Conservation (phyloP, 2,113 vertebrate species). For the Gymnarchus niloticus region DNA sequence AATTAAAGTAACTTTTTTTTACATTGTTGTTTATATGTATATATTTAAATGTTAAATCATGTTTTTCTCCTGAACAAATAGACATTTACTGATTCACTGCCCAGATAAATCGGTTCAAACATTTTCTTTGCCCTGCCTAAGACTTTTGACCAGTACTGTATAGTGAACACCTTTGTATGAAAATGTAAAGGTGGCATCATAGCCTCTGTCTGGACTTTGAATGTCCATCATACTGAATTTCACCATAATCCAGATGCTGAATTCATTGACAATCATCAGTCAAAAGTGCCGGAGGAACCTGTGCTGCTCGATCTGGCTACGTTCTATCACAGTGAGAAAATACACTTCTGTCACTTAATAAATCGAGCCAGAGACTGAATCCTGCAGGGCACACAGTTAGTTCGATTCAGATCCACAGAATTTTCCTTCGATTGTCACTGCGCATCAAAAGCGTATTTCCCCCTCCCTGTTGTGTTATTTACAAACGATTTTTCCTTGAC, state of each 20-base stretch:
- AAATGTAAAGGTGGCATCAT: neutral
- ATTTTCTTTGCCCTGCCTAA: too few relatives aligned
- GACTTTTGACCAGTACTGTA: too few relatives aligned
- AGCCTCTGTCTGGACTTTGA: neutral
- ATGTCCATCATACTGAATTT: neutral
- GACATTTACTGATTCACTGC: too few relatives aligned
- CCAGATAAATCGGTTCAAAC: too few relatives aligned
- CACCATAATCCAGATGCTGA: neutral
- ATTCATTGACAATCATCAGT: neutral
- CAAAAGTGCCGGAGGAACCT: neutral
- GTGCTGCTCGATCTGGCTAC: neutral
- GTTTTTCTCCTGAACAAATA: too few relatives aligned
- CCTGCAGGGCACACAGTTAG: neutral
- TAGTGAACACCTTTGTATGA: neutral
- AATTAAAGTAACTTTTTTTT: too few relatives aligned
- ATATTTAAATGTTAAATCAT: too few relatives aligned
- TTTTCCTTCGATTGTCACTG: neutral
- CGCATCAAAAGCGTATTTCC: neutral
- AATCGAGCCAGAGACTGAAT: too few relatives aligned
- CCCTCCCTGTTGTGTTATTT: too few relatives aligned
- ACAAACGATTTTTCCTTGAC: neutral
- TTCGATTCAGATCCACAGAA: neutral
- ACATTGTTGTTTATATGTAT: too few relatives aligned
- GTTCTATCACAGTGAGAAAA: neutral
- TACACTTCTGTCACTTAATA: neutral